Percentiles rank a stretch among this genome's conserved stretches.
These are phyloP conservation scores for Pachyrhynchus sulphureomaculatus DNA, from an alignment of 1,140 invertebrate species.

Conservation along the genomic window DNA sequence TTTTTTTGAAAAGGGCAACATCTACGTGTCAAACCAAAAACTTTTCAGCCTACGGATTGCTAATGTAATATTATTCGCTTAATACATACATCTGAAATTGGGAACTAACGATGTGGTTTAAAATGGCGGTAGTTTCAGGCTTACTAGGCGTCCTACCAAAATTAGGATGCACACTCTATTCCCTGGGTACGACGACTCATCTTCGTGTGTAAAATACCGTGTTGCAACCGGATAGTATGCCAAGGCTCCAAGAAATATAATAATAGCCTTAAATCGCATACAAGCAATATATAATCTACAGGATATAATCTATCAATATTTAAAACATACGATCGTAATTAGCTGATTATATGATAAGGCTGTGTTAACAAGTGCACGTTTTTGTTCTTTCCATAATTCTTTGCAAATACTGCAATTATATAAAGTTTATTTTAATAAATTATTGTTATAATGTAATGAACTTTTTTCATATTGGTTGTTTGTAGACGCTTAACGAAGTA, in stretches of 20 bases:
- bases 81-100: too few relatives aligned
- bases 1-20: too few relatives aligned
- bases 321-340: slow-evolving; percentile 17
- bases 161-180: too few relatives aligned
- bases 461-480: slow-evolving; percentile 5
- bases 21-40: too few relatives aligned
- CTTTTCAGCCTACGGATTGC: too few relatives aligned
- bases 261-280: background rate
- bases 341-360: slow-evolving; percentile 28
- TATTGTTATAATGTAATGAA: slow-evolving; percentile 12
- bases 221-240: too few relatives aligned
- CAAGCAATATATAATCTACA: background rate
- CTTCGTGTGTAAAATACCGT: too few relatives aligned
- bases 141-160: too few relatives aligned
- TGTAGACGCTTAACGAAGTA: background rate
- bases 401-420: slow-evolving; percentile 24
- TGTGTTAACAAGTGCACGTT: slow-evolving; percentile 26
- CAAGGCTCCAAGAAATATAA: background rate
- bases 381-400: slow-evolving; percentile 25
- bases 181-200: too few relatives aligned
- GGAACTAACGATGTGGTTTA: too few relatives aligned
- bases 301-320: background rate
- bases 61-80: too few relatives aligned
- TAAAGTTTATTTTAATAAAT: slow-evolving; percentile 27
- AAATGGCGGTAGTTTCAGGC: too few relatives aligned